A percentile compares a stretch with the other conserved stretches of the same genome.
phyloP scores from a whole-genome alignment of 2,888 invertebrate genomes.

The Dicycla oo region DNA sequence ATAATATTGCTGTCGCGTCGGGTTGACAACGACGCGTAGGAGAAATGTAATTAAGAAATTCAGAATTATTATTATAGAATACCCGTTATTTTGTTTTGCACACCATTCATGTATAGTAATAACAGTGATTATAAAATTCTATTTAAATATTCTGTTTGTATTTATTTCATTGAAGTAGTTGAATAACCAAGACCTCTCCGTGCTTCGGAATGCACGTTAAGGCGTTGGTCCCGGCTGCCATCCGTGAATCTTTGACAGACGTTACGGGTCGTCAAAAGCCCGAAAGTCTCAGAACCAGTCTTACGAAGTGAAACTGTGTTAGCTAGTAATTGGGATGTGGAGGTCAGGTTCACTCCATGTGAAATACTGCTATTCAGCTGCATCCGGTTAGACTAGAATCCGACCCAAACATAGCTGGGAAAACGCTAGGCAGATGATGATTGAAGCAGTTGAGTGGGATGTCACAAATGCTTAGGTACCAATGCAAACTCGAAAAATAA shows the following conservation, averaged over 20 bases:
- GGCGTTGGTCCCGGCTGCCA: not conserved
- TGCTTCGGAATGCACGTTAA: not conserved
- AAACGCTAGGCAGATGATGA: too few relatives aligned
- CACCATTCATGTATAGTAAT: slow-evolving; percentile 70
- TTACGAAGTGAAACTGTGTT: not conserved
- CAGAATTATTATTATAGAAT: slow-evolving; percentile 58
- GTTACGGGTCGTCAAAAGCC: not conserved
- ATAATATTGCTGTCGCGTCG: slow-evolving; percentile 20
- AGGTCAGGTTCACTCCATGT: too few relatives aligned
- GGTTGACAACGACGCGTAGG: slow-evolving; percentile 7
- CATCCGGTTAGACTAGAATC: too few relatives aligned
- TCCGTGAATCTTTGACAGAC: too few relatives aligned
- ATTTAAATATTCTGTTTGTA: slow-evolving; percentile 50
- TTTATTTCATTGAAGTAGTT: slow-evolving; percentile 1
- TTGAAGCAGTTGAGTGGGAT: too few relatives aligned
- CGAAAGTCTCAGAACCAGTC: not conserved
- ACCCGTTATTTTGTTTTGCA: slow-evolving; percentile 72
- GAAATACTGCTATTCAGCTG: too few relatives aligned
- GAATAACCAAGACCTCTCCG: not conserved
- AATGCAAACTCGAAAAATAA: too few relatives aligned
- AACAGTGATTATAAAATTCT: slow-evolving; percentile 74
- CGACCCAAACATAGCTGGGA: too few relatives aligned
- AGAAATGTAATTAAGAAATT: slow-evolving; percentile 34
- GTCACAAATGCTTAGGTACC: too few relatives aligned
- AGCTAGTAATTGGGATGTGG: not conserved